Percentiles rank a stretch among this genome's conserved stretches.
phyloP scores from a whole-genome alignment of 2,113 vertebrate species.

The Egretta garzetta region DNA sequence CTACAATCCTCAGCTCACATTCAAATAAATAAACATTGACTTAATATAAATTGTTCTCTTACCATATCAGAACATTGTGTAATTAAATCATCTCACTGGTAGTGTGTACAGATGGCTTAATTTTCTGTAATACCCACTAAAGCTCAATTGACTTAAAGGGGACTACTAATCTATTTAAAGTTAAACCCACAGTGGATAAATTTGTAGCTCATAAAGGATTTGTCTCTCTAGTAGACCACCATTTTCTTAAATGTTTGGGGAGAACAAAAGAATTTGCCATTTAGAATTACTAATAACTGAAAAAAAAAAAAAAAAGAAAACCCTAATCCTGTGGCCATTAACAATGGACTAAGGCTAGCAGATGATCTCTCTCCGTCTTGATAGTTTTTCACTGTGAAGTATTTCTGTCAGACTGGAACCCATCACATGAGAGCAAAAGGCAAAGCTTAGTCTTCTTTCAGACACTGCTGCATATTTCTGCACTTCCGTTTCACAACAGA shows the following conservation, averaged over 20 bases:
- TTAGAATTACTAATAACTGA: neutral
- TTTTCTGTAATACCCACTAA: slow-evolving; percentile 46
- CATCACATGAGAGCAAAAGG: neutral
- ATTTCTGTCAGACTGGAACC: neutral
- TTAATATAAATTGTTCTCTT: slow-evolving; percentile 41
- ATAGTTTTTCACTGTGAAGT: neutral
- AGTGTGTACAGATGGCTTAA: slow-evolving; percentile 42
- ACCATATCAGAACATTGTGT: slow-evolving; percentile 5
- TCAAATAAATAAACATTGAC: slow-evolving; percentile 36
- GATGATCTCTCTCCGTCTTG: neutral
- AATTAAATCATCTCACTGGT: slow-evolving; percentile 47
- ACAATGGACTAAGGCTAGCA: neutral
- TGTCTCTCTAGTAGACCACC: neutral
- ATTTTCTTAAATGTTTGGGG: neutral
- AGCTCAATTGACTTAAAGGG: slow-evolving; percentile 36
- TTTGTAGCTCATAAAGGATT: neutral
- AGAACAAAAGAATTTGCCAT: neutral
- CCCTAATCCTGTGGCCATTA: neutral
- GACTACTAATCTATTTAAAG: slow-evolving; percentile 42
- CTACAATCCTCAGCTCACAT: neutral
- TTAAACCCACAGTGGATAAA: slow-evolving; percentile 5
- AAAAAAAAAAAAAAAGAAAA: neutral
- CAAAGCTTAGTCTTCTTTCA: neutral
- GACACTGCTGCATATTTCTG: neutral
- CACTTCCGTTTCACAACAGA: neutral